These are phyloP conservation scores for Chionis minor DNA, from an alignment of 2,113 vertebrate species.

Conservation along the genomic window DNA sequence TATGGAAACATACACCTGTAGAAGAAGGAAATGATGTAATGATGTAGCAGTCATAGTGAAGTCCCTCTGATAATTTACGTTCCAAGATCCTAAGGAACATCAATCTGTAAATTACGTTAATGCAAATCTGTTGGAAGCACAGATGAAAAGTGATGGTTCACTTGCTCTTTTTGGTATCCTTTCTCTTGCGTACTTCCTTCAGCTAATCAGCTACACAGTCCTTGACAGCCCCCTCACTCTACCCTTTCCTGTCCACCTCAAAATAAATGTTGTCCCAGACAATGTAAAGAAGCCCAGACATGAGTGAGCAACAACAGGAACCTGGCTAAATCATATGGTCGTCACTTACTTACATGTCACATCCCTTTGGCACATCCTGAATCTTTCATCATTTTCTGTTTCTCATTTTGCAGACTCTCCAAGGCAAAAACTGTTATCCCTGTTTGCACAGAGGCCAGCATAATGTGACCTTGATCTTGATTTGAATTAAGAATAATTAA, in stretches of 20 bases:
- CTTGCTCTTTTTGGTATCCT: background rate
- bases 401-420: background rate
- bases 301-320: background rate
- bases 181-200: background rate
- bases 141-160: background rate
- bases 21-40: background rate
- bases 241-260: background rate
- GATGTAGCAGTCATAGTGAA: background rate
- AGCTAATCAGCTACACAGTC: background rate
- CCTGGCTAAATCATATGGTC: background rate
- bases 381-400: background rate
- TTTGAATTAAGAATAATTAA: constrained; percentile 36
- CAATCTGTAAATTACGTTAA: background rate
- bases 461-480: background rate
- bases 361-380: background rate
- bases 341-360: background rate
- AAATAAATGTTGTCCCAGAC: background rate
- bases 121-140: background rate
- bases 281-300: background rate
- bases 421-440: background rate
- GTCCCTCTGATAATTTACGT: background rate
- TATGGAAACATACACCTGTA: background rate
- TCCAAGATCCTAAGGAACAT: background rate
- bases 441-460: background rate
- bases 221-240: background rate